phyloP scores from a whole-genome alignment of 2,113 vertebrate species.

The Campylomormyrus numenius region DNA sequence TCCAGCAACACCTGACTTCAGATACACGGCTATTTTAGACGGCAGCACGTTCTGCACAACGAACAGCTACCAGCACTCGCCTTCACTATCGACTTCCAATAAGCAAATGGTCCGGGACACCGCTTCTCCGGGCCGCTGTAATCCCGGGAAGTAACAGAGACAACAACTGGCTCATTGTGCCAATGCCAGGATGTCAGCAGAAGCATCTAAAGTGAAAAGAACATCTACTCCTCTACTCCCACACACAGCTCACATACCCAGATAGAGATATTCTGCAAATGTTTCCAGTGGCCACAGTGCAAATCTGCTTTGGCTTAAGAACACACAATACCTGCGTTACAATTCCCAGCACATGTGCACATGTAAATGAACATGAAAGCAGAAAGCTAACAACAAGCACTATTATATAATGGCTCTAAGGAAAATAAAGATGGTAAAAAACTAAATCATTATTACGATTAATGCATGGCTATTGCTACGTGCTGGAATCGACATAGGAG shows the following conservation, averaged over 20 bases:
- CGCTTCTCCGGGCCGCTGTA: conserved; percentile 14
- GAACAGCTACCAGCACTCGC: not conserved
- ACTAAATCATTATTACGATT: not conserved
- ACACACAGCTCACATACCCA: conserved; percentile 11
- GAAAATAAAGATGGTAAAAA: not conserved
- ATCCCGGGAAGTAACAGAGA: conserved; percentile 28
- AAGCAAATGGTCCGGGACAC: conserved; percentile 30
- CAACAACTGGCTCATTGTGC: conserved; percentile 12
- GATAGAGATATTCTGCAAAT: not conserved
- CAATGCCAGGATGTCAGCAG: not conserved
- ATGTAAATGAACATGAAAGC: not conserved
- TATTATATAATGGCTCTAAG: not conserved
- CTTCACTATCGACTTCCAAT: conserved; percentile 21
- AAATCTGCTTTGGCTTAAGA: not conserved
- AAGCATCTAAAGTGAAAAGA: conserved; percentile 5
- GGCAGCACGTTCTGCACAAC: not conserved
- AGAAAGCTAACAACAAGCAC: not conserved
- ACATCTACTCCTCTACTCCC: not conserved
- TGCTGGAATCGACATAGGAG: not conserved
- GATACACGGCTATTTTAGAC: conserved; percentile 2
- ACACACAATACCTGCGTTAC: not conserved
- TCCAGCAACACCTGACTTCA: not conserved
- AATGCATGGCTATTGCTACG: not conserved
- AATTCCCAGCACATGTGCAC: not conserved
- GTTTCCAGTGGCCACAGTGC: not conserved